These are phyloP conservation scores for Urocitellus parryii DNA, from an alignment of 2,113 vertebrate genomes.

Conservation along the genomic window DNA sequence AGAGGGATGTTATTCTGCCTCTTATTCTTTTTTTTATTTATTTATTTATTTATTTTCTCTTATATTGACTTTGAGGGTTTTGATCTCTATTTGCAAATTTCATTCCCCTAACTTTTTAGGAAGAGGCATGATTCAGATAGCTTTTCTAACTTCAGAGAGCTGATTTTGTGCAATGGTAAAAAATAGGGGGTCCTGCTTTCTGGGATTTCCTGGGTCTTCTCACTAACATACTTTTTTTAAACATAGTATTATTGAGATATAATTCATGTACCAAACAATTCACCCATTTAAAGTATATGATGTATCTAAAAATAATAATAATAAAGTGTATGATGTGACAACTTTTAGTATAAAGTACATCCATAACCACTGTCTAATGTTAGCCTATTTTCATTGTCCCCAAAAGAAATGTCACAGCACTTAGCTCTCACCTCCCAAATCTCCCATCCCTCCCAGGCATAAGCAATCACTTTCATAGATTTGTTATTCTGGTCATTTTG, in stretches of 20 bases:
- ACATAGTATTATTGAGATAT: neutral
- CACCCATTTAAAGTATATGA: neutral
- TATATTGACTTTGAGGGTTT: neutral
- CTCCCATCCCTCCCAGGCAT: neutral
- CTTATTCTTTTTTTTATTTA: neutral
- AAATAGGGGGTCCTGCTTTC: neutral
- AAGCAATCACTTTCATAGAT: neutral
- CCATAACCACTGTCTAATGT: neutral
- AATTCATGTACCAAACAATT: neutral
- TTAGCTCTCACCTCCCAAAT: neutral
- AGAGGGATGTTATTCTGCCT: neutral
- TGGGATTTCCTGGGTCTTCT: neutral
- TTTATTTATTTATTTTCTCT: neutral
- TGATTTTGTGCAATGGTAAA: neutral
- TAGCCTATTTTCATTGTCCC: neutral
- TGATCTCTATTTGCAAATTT: neutral
- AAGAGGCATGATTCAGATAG: neutral
- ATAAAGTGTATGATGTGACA: neutral
- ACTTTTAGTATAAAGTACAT: neutral
- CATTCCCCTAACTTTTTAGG: neutral
- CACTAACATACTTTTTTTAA: neutral
- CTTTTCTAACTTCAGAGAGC: neutral
- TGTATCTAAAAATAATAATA: neutral
- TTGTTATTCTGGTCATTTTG: neutral
- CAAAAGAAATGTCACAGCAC: neutral